Conservation (phyloP, 2,113 vertebrate species). For the Pluvianellus socialis region DNA sequence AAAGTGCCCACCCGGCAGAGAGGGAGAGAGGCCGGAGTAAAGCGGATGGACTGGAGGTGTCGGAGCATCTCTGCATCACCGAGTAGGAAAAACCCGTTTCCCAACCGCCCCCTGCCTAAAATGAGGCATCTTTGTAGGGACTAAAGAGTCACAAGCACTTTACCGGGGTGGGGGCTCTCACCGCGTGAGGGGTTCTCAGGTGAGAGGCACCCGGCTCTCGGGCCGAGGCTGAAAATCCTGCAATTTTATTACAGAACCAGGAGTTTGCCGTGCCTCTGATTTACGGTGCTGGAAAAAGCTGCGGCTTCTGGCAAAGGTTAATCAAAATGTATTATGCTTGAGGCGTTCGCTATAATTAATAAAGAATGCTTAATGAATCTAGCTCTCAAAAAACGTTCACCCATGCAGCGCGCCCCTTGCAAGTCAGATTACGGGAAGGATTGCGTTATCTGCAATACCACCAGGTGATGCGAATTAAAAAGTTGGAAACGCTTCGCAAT, state of each 20-base stretch:
- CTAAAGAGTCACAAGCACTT: neutral
- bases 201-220: neutral
- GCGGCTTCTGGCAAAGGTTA: neutral
- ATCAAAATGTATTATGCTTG: neutral
- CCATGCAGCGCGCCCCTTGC: neutral
- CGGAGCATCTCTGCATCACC: accelerated
- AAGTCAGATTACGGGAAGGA: neutral
- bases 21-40: neutral
- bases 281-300: accelerated
- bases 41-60: neutral
- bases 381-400: neutral
- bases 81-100: neutral
- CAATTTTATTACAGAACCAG: neutral
- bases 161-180: neutral
- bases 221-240: neutral
- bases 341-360: neutral
- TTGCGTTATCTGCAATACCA: neutral
- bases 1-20: accelerated
- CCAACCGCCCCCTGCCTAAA: neutral
- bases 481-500: neutral
- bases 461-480: accelerated
- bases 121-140: neutral
- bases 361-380: neutral
- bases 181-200: no score
- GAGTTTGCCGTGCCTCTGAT: neutral